Evolutionary conservation across 1,140 invertebrate genomes (phyloP).

Genomic region (Rhopalosiphum maidis): DNA sequence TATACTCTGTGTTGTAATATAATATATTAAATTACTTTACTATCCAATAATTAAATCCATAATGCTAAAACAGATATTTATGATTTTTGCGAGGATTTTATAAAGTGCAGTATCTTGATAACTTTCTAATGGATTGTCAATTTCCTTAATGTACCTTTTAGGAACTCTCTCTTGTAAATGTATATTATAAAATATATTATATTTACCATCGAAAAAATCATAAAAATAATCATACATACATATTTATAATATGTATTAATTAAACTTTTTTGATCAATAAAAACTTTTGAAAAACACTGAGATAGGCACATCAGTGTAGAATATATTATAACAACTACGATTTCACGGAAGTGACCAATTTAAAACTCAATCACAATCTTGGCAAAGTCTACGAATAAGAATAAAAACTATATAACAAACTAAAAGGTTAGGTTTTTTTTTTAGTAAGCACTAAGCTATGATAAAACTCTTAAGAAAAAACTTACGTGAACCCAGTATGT

Average conservation of each 20-base stretch:
- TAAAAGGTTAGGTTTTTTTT: neutral
- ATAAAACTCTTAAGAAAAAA: neutral
- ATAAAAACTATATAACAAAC: neutral
- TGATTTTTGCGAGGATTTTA: neutral
- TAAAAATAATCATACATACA: neutral
- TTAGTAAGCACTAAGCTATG: too few relatives aligned
- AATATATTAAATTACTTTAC: neutral
- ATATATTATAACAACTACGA: neutral
- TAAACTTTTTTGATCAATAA: neutral
- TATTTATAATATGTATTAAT: neutral
- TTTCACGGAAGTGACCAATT: neutral
- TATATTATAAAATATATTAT: neutral
- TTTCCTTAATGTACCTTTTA: neutral
- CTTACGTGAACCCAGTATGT: neutral
- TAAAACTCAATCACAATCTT: neutral
- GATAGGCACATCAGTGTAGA: neutral
- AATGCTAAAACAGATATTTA: neutral
- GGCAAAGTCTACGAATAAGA: neutral
- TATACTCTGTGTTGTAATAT: neutral
- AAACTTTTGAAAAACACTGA: neutral
- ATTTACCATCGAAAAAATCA: neutral
- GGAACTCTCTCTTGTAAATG: neutral
- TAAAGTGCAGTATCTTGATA: neutral
- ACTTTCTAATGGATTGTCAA: neutral
- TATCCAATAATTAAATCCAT: too few relatives aligned